These are phyloP conservation scores for Bolborhynchus lineola DNA, from an alignment of 2,113 vertebrate species.

Conservation along the genomic window DNA sequence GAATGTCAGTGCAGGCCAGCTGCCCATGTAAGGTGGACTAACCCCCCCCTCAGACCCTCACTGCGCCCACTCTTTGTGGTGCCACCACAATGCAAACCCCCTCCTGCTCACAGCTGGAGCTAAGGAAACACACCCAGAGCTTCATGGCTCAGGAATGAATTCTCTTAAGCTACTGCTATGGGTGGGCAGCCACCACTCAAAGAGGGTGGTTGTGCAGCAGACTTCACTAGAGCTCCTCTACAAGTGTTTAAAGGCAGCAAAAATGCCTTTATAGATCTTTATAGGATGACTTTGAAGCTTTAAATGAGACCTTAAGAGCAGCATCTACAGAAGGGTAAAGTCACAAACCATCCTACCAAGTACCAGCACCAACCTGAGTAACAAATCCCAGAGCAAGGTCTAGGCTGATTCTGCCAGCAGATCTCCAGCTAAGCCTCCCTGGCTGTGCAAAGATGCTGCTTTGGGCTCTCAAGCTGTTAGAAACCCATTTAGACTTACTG, in stretches of 20 bases:
- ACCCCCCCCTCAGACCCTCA: neutral
- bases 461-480: neutral
- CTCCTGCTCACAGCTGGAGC: neutral
- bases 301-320: neutral
- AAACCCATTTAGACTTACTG: neutral
- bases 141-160: neutral
- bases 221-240: neutral
- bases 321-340: accelerated
- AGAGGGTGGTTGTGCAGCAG: neutral
- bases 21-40: accelerated
- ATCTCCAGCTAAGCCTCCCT: neutral
- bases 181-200: neutral
- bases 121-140: neutral
- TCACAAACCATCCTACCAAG: neutral
- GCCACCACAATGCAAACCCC: neutral
- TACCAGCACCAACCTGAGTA: neutral
- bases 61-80: accelerated
- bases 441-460: neutral
- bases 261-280: neutral
- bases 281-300: neutral
- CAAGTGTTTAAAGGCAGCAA: neutral
- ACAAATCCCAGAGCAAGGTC: neutral
- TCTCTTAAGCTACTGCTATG: neutral
- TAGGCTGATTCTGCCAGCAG: neutral
- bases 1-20: neutral